Evolutionary conservation across 1,140 invertebrate genomes (phyloP), one percentile per base, ranked within the genome.

Genomic region (Drosophila mayri): DNA sequence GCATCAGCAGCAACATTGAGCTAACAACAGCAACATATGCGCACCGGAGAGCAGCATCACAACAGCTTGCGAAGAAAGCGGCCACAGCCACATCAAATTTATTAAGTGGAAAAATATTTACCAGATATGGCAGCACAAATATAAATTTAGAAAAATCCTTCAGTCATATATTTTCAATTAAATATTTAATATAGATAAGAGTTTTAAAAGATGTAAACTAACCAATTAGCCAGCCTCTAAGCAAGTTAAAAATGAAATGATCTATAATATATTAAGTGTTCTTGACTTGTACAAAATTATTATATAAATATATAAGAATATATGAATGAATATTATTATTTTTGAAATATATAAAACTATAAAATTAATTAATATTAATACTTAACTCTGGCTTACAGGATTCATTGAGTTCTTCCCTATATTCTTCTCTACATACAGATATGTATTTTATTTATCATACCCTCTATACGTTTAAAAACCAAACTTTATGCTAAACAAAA

Each of bases 21-120:
- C 44, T 43, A 43, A 28, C 67, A 61, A 40, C 46, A 73, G 67
- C 70, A 52, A 32, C 25, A 50, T 55, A 44, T 72, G 57, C 38
- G 62, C 57, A 16, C 8, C 40, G n/a, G 20, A 44, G 62, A 65
- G 62, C 62, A 65, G 43, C 57, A 65, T 43, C 57, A 62, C 62
- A 62, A 62, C 62, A 62, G 62, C 57, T 62, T 35, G 57, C 59
- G 12, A 62, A 18, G 62, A 65, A 62, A 65, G 62, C 62, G 62
- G 62, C 62, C 30, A 62, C 11, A 62, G 66, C 55, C 37, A 72
- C 37, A 72, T 59, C 47, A 60, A 65, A 62, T 65, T 62, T 65
- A 65, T 65, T 61, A 70, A 70, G 68, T 72, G 52, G 38, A 46
- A 72, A 72, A 71, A 72, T 66, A 49, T 30, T 72, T 54, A 22